Percentiles rank a stretch among this genome's conserved stretches.
Conservation (phyloP, 2,888 invertebrate genomes). For the Barypeithes pellucidus region DNA sequence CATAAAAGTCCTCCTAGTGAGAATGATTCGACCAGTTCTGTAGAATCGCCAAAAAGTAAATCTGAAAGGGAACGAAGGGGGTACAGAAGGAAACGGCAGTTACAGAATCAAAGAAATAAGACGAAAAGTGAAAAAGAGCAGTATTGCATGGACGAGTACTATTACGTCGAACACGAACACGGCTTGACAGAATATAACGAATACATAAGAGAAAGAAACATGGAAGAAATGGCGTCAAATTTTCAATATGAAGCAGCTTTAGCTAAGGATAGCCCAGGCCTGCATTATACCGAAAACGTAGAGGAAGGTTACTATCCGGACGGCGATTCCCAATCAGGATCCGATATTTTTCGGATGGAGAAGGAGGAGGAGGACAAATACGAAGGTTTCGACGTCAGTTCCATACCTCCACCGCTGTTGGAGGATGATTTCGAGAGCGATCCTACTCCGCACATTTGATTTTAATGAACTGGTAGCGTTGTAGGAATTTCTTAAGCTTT, state of each 20-base stretch:
- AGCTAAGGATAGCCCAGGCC: slow-evolving; percentile 60
- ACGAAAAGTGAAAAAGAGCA: slow-evolving; percentile 72
- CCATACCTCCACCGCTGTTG: slow-evolving; percentile 84
- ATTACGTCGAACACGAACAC: slow-evolving; percentile 65
- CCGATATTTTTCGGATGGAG: slow-evolving; percentile 70
- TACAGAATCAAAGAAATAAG: slow-evolving; percentile 73
- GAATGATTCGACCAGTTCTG: slow-evolving; percentile 83
- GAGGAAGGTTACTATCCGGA: slow-evolving; percentile 80
- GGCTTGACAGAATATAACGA: slow-evolving; percentile 65
- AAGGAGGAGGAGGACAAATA: slow-evolving; percentile 75
- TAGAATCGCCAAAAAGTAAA: slow-evolving; percentile 77
- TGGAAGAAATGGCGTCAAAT: slow-evolving; percentile 67
- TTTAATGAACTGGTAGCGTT: slow-evolving; percentile 64
- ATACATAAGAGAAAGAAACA: slow-evolving; percentile 65
- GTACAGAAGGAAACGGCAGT: slow-evolving; percentile 79
- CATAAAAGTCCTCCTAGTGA: slow-evolving; percentile 83
- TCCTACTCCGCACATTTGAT: slow-evolving; percentile 67
- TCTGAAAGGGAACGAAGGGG: slow-evolving; percentile 75
- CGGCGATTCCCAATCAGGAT: slow-evolving; percentile 73
- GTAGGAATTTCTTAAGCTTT: slow-evolving; percentile 55
- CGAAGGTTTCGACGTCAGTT: slow-evolving; percentile 84
- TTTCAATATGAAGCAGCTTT: slow-evolving; percentile 65
- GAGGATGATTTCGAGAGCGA: slow-evolving; percentile 82
- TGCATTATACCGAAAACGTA: slow-evolving; percentile 63
- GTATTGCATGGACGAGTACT: slow-evolving; percentile 66